These are phyloP conservation scores for Furcula furcula DNA, from an alignment of 2,888 invertebrate genomes.

Conservation along the genomic window DNA sequence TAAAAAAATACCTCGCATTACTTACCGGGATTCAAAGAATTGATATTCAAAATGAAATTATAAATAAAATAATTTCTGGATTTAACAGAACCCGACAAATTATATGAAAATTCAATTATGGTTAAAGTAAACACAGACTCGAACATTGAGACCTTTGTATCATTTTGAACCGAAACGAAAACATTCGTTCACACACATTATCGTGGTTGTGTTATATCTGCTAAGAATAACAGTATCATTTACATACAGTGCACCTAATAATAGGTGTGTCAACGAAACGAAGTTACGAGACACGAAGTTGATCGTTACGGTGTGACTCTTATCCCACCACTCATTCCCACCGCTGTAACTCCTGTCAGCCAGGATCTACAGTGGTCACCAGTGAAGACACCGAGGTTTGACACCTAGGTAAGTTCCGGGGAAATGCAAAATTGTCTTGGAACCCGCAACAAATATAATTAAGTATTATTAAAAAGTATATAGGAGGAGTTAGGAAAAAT, in stretches of 20 bases:
- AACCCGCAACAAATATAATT: constrained; percentile 14
- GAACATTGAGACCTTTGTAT: constrained; percentile 24
- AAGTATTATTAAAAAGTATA: no score
- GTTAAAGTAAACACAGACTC: constrained; percentile 12
- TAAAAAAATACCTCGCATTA: neutral
- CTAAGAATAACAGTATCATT: neutral
- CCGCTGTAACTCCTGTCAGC: no score
- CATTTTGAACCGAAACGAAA: constrained; percentile 3
- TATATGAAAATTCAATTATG: constrained; percentile 10
- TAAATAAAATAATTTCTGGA: neutral
- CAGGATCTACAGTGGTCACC: no score
- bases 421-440: no score
- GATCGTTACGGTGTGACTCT: no score
- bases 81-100: constrained; percentile 1
- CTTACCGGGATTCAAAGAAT: neutral
- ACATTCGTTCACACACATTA: neutral
- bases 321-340: no score
- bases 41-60: neutral
- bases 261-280: neutral
- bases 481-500: no score
- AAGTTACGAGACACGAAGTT: no score
- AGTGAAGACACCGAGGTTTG: no score
- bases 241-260: neutral
- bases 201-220: neutral
- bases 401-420: no score